These are phyloP conservation scores for Colossoma macropomum DNA, from an alignment of 2,113 vertebrate species.

Conservation along the genomic window DNA sequence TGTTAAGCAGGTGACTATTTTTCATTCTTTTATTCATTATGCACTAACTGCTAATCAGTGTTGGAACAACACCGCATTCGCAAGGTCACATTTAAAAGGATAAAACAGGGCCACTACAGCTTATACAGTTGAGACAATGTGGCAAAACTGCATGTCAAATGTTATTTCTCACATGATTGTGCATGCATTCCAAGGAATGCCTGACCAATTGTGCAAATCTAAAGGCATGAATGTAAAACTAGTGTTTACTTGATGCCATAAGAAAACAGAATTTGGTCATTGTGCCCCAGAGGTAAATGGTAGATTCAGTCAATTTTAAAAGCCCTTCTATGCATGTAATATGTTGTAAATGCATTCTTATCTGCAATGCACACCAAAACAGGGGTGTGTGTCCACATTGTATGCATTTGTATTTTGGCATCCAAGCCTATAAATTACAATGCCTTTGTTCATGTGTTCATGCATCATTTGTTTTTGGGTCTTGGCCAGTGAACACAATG, in stretches of 20 bases:
- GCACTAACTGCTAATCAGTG: constrained; percentile 27
- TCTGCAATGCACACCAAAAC: neutral
- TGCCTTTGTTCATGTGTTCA: constrained; percentile 33
- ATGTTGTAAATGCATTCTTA: constrained; percentile 14
- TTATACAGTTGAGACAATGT: neutral
- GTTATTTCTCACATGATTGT: neutral
- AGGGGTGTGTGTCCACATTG: neutral
- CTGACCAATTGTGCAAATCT: neutral
- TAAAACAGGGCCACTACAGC: neutral
- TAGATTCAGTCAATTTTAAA: neutral
- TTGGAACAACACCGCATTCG: constrained; percentile 18
- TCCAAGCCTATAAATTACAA: constrained; percentile 16
- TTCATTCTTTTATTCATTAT: neutral
- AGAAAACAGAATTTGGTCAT: neutral
- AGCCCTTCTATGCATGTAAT: constrained; percentile 6
- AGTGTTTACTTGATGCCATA: neutral
- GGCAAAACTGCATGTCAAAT: neutral
- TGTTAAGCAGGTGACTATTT: neutral
- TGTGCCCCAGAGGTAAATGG: neutral
- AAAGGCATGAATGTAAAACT: neutral
- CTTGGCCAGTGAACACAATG: neutral
- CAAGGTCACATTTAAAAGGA: neutral
- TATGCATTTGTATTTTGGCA: constrained; percentile 6
- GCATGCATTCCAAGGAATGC: neutral
- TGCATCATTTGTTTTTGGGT: constrained; percentile 14